phyloP scores from a whole-genome alignment of 2,888 invertebrate genomes.

The Pandemis cinnamomeana region DNA sequence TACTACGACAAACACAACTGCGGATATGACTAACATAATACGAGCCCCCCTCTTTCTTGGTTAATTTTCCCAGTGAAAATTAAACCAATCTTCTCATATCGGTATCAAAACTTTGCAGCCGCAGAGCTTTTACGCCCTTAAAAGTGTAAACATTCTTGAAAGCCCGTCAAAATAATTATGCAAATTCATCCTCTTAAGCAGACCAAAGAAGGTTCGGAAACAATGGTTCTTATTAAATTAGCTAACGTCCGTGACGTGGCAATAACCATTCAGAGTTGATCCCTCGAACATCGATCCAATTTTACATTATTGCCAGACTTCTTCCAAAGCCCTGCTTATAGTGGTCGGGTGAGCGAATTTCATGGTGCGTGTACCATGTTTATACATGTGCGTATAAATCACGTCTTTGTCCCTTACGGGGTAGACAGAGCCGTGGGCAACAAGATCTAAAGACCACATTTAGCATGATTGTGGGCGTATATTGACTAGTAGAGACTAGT shows the following conservation, averaged over 20 bases:
- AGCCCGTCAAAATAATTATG: constrained; percentile 38
- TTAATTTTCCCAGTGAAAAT: neutral
- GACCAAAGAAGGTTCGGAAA: constrained; percentile 32
- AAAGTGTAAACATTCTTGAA: constrained; percentile 38
- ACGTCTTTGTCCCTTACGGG: too few relatives aligned
- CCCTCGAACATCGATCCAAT: constrained; percentile 26
- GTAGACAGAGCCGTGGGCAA: too few relatives aligned
- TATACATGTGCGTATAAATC: too few relatives aligned
- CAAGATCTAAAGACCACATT: too few relatives aligned
- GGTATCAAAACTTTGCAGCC: constrained; percentile 12
- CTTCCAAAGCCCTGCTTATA: neutral
- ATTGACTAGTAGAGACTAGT: too few relatives aligned
- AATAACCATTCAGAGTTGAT: constrained; percentile 23
- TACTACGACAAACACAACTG: too few relatives aligned
- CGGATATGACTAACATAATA: neutral
- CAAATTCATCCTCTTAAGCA: constrained; percentile 39
- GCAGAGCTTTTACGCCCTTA: constrained; percentile 20
- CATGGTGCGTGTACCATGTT: neutral
- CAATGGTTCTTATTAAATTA: constrained; percentile 37
- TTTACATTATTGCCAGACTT: neutral
- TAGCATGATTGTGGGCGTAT: too few relatives aligned
- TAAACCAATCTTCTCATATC: constrained; percentile 16
- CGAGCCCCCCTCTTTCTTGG: neutral
- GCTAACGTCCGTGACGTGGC: constrained; percentile 6
- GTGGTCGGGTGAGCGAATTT: neutral